phyloP scores from a whole-genome alignment of 2,888 invertebrate genomes.

The Pammene aurita region DNA sequence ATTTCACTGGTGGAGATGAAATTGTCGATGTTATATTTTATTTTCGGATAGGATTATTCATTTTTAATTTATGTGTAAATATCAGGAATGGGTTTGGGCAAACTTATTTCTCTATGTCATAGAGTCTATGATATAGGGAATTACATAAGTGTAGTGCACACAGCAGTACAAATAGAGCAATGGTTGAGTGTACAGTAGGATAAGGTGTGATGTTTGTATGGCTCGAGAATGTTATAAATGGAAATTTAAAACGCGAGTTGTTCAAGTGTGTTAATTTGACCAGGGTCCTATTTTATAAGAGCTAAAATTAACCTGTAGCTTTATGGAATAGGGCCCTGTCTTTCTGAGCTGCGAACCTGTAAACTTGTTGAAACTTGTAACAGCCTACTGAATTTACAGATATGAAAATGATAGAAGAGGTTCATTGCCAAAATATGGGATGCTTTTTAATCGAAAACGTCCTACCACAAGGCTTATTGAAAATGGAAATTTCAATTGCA shows the following conservation, averaged over 20 bases:
- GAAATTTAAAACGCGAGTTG: neutral
- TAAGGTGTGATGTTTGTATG: slow-evolving; percentile 22
- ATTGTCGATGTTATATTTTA: slow-evolving; percentile 17
- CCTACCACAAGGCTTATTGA: no score
- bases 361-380: neutral
- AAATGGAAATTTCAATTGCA: no score
- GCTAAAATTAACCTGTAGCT: neutral
- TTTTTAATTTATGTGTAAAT: slow-evolving; percentile 23
- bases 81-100: slow-evolving; percentile 17
- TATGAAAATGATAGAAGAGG: neutral
- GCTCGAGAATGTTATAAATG: neutral
- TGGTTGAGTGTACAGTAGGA: slow-evolving; percentile 32
- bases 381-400: no score
- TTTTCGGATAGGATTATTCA: slow-evolving; percentile 4
- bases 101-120: no score
- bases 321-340: neutral
- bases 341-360: neutral
- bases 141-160: slow-evolving; percentile 26
- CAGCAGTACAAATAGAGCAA: slow-evolving; percentile 30
- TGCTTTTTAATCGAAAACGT: neutral
- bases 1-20: slow-evolving; percentile 6
- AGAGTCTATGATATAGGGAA: slow-evolving; percentile 28
- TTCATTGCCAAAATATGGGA: neutral
- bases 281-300: neutral
- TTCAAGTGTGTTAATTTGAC: slow-evolving; percentile 1